Conservation (phyloP, 2,888 invertebrate species). For the Pandemis corylana region DNA sequence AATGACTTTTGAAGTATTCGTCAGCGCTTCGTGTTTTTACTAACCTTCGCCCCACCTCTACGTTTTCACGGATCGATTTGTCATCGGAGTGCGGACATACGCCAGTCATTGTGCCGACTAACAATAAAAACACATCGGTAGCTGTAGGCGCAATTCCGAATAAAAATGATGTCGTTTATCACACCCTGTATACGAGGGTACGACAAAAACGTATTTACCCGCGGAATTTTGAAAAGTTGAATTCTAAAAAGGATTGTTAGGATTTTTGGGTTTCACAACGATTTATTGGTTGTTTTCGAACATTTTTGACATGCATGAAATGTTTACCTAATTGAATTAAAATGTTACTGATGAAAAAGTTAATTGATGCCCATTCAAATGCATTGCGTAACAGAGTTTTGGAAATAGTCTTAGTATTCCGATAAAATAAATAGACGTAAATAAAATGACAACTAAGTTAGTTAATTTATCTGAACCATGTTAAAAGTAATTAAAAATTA, state of each 20-base stretch:
- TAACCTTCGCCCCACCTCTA: conserved; percentile 1
- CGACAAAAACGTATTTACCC: conserved; percentile 31
- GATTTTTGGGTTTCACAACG: conserved; percentile 8
- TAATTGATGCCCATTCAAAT: too few relatives aligned
- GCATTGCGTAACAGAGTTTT: too few relatives aligned
- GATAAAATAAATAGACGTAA: too few relatives aligned
- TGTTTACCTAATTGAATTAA: neutral
- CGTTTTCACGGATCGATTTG: conserved; percentile 29
- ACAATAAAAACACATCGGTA: conserved; percentile 33
- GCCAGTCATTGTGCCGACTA: conserved; percentile 34
- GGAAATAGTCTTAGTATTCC: too few relatives aligned
- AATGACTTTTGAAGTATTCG: conserved; percentile 8
- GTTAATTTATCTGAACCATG: too few relatives aligned
- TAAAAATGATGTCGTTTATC: conserved; percentile 42
- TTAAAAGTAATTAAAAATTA: too few relatives aligned
- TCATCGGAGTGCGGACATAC: conserved; percentile 34
- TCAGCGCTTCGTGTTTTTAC: conserved; percentile 6
- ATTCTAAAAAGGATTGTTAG: conserved; percentile 29
- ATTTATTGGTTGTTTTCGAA: conserved; percentile 18
- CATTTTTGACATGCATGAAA: too few relatives aligned
- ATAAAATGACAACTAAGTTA: too few relatives aligned
- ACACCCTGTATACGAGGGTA: conserved; percentile 35
- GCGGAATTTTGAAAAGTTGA: conserved; percentile 19
- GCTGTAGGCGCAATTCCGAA: conserved; percentile 37
- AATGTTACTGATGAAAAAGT: too few relatives aligned